These are phyloP conservation scores for Carollia perspicillata DNA, from an alignment of 2,113 vertebrate species.

Conservation along the genomic window DNA sequence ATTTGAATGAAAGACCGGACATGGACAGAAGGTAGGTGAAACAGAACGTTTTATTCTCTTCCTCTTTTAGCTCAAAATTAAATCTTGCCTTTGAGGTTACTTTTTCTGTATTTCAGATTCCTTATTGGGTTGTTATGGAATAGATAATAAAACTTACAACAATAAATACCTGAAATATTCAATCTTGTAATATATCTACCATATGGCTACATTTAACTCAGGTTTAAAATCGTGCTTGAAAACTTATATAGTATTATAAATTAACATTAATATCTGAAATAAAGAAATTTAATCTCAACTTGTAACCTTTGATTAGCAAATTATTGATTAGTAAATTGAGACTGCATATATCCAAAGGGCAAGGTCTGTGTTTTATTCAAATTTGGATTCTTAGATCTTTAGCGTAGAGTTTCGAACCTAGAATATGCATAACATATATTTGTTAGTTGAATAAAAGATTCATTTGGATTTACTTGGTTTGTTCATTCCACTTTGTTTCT, in stretches of 20 bases:
- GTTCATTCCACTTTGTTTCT: background rate
- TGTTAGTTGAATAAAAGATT: background rate
- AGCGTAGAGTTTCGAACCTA: background rate
- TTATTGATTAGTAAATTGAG: background rate
- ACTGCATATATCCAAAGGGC: background rate
- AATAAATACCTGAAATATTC: background rate
- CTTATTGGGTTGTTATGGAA: background rate
- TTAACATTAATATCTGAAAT: background rate
- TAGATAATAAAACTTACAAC: background rate
- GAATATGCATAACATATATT: background rate
- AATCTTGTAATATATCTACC: background rate
- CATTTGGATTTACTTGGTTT: background rate
- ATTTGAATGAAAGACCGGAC: background rate
- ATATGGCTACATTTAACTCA: background rate
- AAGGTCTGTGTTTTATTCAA: background rate
- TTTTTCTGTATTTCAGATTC: background rate
- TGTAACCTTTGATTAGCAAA: background rate
- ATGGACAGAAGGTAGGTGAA: background rate
- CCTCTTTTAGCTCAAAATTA: background rate
- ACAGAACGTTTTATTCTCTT: background rate
- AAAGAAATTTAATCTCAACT: background rate
- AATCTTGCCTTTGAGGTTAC: background rate
- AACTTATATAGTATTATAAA: background rate
- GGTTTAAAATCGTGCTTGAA: background rate
- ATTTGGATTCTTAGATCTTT: background rate